Evolutionary conservation across 53 echinoderm and acorn worm species (phyloP), one percentile per base, ranked within the genome.

Genomic region (Temnopleurus reevesii): DNA sequence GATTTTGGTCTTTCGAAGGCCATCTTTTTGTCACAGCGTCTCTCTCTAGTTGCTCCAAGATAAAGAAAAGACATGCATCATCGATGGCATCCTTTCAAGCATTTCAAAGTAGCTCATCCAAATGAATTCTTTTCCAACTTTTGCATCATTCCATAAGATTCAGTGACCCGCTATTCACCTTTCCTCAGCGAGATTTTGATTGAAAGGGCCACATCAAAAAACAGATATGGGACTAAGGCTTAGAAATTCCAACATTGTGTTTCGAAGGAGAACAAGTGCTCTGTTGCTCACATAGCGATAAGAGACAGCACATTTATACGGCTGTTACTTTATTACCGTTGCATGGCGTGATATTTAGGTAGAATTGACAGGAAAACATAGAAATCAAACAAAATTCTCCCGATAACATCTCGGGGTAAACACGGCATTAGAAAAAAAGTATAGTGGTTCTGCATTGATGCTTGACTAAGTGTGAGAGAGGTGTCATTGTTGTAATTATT

Each of bases 171-270:
- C 1, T 23, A 3, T 41, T 71, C n/a, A 71, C 71, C 71, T 31
- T 41, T 23, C n/a, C 28, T 21, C 71, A 21, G 4, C 7, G 19
- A 41, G 71, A 38, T 71, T 71, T 71, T 71, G 7, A 71, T 71
- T 71, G 71, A 71, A 71, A 71, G 71, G 71, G 7, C 71, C 6
- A 71, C 71, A n/a, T 71, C 15, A 71, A 71, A 23, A 71, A 21
- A 10, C 41, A 71, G 18, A 71, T 71, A 21, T n/a, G 1, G 6
- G 71, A 23, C 23, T 0, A 38, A 63, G 31, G 63, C 63, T 63
- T 33, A 2, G 15, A 63, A 63, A 38, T 18, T 6, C 41, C 12
- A 66, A 66, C 71, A 38, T 4, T 0, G 19, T 1, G 7, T 66
- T 55, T 38, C 27, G 38, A 38, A 66, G 71, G 41, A 55, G 0